Base-by-base conservation (phyloP, 2,113 vertebrate genomes). In the Helogale parvula region DNA sequence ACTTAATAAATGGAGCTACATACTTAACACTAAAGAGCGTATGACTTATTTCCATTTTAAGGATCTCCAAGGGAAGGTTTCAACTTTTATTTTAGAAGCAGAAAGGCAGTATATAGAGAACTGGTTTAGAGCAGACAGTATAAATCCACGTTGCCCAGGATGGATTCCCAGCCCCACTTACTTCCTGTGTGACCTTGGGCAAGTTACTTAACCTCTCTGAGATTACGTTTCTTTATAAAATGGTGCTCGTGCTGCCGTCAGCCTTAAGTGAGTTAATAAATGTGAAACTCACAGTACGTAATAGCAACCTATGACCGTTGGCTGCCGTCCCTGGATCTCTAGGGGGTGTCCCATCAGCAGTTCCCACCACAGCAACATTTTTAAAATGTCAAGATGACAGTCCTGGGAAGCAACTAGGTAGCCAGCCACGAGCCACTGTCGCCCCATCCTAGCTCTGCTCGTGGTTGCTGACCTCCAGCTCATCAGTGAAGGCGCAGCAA, bases 131-230 rank as follows among this genome's bases (percentile, higher is more conserved):
- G 9, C 31, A 54, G 1, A 19, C 27, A 65, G 16, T 25, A 41
- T 63, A 84, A 69, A 88, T 41, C 27, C 82, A 54, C 25, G 47
- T 1, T 35, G 50, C 50, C 83, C 41, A 17, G 27, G 50, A 65
- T 0, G 38, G 47, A 81, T 92, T 47, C 54, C 71, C 65, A 81
- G 41, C 17, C 90, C 90, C 71, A 31, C 29, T 72, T 71, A 35
- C 79, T 45, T 35, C 16, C 71, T 92, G 45, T 81, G 79, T 82
- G 21, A 85, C 54, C 25, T 33, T 50, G 65, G 82, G 17, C 79
- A 69, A 81, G 27, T 92, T n/a, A 85, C 12, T 90, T 52, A 71
- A 71, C 66, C 23, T 95, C 54, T 84, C 94, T 52, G 86, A 90
- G 68, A 65, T 65, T 35, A 81, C 16, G 3, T 86, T 80, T n/a